phyloP scores from a whole-genome alignment of 2,797 vertebrate species.

The Menidia menidia region DNA sequence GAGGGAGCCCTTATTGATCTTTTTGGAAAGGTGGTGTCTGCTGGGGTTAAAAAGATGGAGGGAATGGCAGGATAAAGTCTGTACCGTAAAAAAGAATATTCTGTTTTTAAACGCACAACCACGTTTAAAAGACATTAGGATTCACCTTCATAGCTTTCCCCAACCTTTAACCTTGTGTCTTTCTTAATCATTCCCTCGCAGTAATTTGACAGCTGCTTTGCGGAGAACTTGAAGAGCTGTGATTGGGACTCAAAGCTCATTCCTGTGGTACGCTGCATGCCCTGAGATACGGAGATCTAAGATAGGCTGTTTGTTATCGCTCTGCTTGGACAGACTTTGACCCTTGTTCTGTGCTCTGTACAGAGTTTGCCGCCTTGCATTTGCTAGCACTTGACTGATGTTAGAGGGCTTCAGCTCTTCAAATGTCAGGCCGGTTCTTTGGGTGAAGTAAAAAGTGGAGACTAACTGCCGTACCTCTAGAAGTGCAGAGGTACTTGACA shows the following conservation, averaged over 20 bases:
- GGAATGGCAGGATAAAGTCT: conserved; percentile 1
- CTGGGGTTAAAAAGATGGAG: conserved; percentile 34
- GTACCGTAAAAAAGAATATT: conserved; percentile 5
- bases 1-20: conserved; percentile 69
- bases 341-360: conserved; percentile 40
- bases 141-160: not conserved
- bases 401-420: not conserved
- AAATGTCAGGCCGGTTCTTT: conserved; percentile 6
- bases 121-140: not conserved
- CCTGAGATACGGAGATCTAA: conserved; percentile 45
- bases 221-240: conserved; percentile 15
- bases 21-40: conserved; percentile 26
- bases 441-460: not conserved
- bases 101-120: not conserved
- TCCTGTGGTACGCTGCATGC: conserved; percentile 14
- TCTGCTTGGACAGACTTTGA: conserved; percentile 66
- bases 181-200: conserved; percentile 37
- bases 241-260: conserved; percentile 41
- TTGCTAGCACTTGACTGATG: not conserved
- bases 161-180: conserved; percentile 28
- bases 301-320: conserved; percentile 58
- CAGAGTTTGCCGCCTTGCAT: not conserved
- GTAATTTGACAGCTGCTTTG: conserved; percentile 5
- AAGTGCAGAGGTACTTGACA: not conserved
- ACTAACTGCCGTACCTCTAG: not conserved